Percentiles rank a stretch among this genome's conserved stretches.
Conservation (phyloP, 2,797 vertebrate genomes). For the Tympanoctomys barrerae region DNA sequence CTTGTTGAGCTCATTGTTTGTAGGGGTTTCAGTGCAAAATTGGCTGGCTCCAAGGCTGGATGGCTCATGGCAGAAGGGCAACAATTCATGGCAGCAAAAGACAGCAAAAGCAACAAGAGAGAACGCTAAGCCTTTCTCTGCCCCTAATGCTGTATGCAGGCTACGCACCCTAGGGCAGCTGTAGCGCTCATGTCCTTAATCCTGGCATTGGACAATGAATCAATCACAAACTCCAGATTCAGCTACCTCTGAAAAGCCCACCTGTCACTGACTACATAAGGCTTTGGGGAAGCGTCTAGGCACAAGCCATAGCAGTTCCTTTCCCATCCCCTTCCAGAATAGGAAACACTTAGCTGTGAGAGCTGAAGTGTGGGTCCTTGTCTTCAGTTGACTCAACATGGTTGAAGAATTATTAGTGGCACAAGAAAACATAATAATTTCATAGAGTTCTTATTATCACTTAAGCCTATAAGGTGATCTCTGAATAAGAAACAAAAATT, state of each 20-base stretch:
- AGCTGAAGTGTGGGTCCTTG: constrained; percentile 36
- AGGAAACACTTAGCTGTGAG: constrained; percentile 39
- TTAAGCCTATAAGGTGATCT: not conserved
- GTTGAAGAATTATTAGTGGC: constrained; percentile 23
- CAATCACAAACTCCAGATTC: not conserved
- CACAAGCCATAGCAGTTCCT: not conserved
- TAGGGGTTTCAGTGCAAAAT: not conserved
- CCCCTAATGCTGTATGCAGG: not conserved
- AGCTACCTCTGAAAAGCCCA: not conserved
- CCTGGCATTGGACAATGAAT: not conserved
- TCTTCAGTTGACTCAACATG: not conserved
- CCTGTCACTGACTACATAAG: not conserved
- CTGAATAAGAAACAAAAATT: not conserved
- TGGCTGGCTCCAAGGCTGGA: not conserved
- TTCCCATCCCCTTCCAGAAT: constrained; percentile 33
- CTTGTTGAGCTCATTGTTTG: not conserved
- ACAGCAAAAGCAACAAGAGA: not conserved
- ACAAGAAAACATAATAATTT: not conserved
- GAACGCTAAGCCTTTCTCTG: not conserved
- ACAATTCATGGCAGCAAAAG: not conserved
- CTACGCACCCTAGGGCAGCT: not conserved
- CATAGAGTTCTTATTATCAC: not conserved
- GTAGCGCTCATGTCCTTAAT: not conserved
- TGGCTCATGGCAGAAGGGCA: not conserved
- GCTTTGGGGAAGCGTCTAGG: not conserved